These are phyloP conservation scores for Tautogolabrus adspersus DNA, from an alignment of 2,113 vertebrate species.

Conservation along the genomic window DNA sequence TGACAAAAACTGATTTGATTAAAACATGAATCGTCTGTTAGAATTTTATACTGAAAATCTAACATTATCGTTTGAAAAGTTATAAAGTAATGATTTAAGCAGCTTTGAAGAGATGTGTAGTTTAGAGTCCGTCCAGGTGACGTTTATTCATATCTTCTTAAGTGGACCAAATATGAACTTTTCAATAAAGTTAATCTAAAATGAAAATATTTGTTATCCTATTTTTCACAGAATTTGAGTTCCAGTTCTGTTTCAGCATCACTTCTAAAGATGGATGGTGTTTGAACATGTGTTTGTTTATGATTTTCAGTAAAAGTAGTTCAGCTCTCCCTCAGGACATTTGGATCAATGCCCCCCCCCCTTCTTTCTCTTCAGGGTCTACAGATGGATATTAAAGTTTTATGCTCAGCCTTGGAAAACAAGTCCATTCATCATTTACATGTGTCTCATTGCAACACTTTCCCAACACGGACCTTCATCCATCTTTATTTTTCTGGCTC, in stretches of 20 bases:
- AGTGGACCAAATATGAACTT: too few relatives aligned
- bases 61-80: too few relatives aligned
- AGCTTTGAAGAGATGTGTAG: too few relatives aligned
- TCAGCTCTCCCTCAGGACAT: conserved; percentile 47
- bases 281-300: conserved; percentile 23
- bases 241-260: background rate
- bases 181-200: too few relatives aligned
- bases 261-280: background rate
- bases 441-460: conserved; percentile 50
- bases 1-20: too few relatives aligned
- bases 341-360: conserved; percentile 45
- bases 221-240: background rate
- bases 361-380: conserved; percentile 23
- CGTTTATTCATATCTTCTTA: too few relatives aligned
- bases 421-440: conserved; percentile 59
- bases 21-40: too few relatives aligned
- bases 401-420: conserved; percentile 44
- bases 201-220: background rate
- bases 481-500: conserved; percentile 26
- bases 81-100: too few relatives aligned
- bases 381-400: conserved; percentile 69
- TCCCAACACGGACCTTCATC: conserved; percentile 35
- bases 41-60: too few relatives aligned
- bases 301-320: conserved; percentile 21
- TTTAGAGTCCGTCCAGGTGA: too few relatives aligned